phyloP scores from a whole-genome alignment of 2,113 vertebrate genomes.

The Rhizomys pruinosus region DNA sequence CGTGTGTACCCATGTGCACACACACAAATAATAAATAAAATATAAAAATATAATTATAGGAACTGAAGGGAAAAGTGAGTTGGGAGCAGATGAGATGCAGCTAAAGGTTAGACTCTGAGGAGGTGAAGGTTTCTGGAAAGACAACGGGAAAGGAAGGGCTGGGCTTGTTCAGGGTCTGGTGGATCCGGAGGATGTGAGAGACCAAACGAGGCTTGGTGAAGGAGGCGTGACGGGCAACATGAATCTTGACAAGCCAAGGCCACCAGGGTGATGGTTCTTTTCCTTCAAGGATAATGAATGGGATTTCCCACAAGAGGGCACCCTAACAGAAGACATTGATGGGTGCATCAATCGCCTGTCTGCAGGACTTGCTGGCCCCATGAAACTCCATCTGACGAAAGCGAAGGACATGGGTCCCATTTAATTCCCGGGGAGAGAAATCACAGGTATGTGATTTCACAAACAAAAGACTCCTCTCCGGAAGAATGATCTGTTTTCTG shows the following conservation, averaged over 20 bases:
- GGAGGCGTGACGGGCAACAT: not conserved
- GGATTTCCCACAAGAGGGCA: conserved; percentile 60
- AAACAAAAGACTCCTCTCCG: not conserved
- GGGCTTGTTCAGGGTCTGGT: not conserved
- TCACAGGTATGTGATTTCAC: not conserved
- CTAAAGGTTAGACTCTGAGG: not conserved
- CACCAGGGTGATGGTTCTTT: not conserved
- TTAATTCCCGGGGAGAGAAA: not conserved
- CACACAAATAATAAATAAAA: too few relatives aligned
- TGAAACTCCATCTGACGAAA: not conserved
- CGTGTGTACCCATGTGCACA: too few relatives aligned
- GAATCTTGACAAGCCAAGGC: not conserved
- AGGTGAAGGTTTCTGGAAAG: not conserved
- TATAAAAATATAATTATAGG: not conserved
- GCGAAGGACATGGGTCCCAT: not conserved
- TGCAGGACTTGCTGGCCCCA: not conserved
- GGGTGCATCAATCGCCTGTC: too few relatives aligned
- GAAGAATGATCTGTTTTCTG: not conserved
- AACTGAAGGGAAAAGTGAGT: not conserved
- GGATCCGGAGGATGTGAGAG: not conserved
- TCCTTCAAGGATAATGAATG: not conserved
- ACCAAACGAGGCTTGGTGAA: not conserved
- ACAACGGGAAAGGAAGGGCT: not conserved
- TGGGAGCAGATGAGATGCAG: not conserved
- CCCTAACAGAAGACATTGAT: conserved; percentile 53